Evolutionary conservation across 2,113 vertebrate species (phyloP).

Genomic region (Gallinago jamesoni): DNA sequence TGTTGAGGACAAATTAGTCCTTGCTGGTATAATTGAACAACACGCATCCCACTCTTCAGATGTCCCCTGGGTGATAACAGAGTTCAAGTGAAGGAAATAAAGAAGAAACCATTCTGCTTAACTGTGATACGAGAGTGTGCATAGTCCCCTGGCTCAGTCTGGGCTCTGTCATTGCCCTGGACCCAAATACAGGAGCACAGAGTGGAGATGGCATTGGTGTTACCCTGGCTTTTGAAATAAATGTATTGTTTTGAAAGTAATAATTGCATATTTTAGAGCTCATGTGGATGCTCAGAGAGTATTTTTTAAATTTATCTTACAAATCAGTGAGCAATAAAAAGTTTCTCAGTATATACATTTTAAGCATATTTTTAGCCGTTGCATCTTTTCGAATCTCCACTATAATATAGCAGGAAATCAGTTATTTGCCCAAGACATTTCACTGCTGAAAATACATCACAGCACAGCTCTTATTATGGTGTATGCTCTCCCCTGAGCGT

Average conservation of each 20-base stretch:
- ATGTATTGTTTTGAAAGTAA: not conserved
- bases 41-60: slow-evolving; percentile 16
- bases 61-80: slow-evolving; percentile 54
- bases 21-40: not conserved
- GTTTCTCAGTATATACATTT: not conserved
- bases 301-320: not conserved
- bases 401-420: not conserved
- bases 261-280: not conserved
- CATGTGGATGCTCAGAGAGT: not conserved
- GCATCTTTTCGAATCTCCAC: not conserved
- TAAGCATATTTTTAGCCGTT: not conserved
- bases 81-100: slow-evolving; percentile 59
- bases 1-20: not conserved
- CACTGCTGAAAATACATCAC: not conserved
- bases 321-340: not conserved
- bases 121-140: not conserved
- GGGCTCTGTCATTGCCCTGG: slow-evolving; percentile 42
- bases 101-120: slow-evolving; percentile 59
- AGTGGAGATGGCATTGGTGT: too few relatives aligned
- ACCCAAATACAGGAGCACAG: slow-evolving; percentile 22
- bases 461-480: not conserved
- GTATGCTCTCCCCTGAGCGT: not conserved
- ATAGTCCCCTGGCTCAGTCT: slow-evolving; percentile 15
- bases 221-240: not conserved
- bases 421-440: not conserved